Evolutionary conservation across 2,888 invertebrate genomes (phyloP), one percentile per base, ranked within the genome.

Genomic region (Ophion costatus): DNA sequence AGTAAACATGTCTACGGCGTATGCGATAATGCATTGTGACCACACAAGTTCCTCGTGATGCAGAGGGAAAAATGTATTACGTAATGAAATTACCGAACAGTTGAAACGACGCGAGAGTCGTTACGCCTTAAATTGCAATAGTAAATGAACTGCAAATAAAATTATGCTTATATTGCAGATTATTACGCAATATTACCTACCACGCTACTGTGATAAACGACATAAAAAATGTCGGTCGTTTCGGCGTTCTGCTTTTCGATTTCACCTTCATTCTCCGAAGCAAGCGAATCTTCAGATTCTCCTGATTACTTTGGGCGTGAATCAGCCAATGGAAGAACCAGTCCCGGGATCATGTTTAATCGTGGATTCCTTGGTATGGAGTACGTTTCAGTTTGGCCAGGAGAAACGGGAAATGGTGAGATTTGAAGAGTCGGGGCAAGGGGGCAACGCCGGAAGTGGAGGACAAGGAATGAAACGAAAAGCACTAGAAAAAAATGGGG

Each of bases 241-340:
- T 22, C 56, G 14, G 20, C 29, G 6, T 17, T 14, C 29, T 59
- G 45, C 6, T 61, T 78, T 61, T 45, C 61, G 69, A 59, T 77
- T 42, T 59, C 22, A 11, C 24, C 59, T 69, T 73, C 57, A 51
- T 17, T 45, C 73, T 70, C n/a, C 33, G 45, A 59, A 70, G 38
- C 33, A 33, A 80, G 57, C 70, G 42, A 86, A 78, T 85, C 80
- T 87, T 83, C 57, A 83, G 84, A 77, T 89, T 88, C 85, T 84
- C 77, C 83, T 85, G 88, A 90, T 89, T 89, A 89, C 88, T 77
- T 83, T 61, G 77, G 33, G 77, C 77, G 84, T 84, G 89, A 90
- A 91, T 91, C 90, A 90, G 80, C 86, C 88, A 83, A 88, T 86
- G 88, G 81, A 71, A 73, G 82, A 82, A 64, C 14, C 5, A 76